These are phyloP conservation scores for Mormyrus hasselquistii DNA, from an alignment of 2,797 vertebrate species.

Conservation along the genomic window DNA sequence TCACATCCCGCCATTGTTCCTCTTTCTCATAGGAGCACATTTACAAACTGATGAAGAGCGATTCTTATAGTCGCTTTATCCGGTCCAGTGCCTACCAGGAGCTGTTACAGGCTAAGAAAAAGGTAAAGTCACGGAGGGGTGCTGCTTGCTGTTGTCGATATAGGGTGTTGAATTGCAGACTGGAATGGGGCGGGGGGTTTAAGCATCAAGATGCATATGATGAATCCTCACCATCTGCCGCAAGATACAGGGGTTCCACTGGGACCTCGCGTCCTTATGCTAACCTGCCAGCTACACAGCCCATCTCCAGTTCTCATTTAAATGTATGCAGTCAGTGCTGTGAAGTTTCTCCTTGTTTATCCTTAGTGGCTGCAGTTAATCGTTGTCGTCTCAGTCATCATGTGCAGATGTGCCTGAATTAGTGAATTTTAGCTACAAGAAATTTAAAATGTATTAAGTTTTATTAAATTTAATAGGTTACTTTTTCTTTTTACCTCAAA, in stretches of 20 bases:
- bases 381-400: not conserved
- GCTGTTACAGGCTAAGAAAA: conserved; percentile 82
- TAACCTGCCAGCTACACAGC: not conserved
- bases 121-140: conserved; percentile 55
- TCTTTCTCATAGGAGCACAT: conserved; percentile 71
- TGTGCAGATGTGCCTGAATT: conserved; percentile 1
- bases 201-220: not conserved
- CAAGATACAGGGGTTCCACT: not conserved
- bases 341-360: not conserved
- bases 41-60: conserved; percentile 85
- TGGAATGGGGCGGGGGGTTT: not conserved
- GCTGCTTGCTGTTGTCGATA: not conserved
- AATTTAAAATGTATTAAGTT: not conserved
- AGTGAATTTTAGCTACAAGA: not conserved
- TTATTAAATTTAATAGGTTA: conserved; percentile 5
- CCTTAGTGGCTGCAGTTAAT: not conserved
- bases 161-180: not conserved
- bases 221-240: not conserved
- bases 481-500: not conserved
- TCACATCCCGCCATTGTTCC: not conserved
- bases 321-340: not conserved
- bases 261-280: not conserved
- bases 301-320: not conserved
- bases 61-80: conserved; percentile 81
- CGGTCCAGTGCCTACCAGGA: conserved; percentile 83